phyloP scores from a whole-genome alignment of 2,888 invertebrate genomes.

The Creontiades dilutus region DNA sequence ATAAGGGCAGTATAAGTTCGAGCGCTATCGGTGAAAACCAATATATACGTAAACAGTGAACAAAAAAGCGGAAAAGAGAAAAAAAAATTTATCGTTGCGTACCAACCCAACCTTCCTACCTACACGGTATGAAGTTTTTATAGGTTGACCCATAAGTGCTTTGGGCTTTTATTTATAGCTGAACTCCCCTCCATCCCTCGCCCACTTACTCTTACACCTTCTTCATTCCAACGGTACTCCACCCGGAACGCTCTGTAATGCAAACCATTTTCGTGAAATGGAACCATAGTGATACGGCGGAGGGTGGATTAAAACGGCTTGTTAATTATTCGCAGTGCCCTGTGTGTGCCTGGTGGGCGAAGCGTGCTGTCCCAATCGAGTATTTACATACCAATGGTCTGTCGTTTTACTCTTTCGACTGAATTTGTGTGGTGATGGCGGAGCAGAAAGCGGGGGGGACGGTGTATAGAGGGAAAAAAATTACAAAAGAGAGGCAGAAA shows the following conservation, averaged over 20 bases:
- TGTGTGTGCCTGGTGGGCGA: constrained; percentile 5
- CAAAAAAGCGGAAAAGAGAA: background rate
- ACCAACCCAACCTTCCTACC: background rate
- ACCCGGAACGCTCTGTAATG: constrained; percentile 9
- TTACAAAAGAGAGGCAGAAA: too few species aligned
- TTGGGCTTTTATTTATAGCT: background rate
- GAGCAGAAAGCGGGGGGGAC: too few species aligned
- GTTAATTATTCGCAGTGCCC: constrained; percentile 20
- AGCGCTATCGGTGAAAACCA: background rate
- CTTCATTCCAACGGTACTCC: background rate
- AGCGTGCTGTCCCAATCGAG: constrained; percentile 17
- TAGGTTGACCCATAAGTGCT: constrained; percentile 29
- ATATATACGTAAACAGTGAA: background rate
- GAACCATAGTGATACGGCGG: constrained; percentile 17
- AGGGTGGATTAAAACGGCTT: constrained; percentile 33
- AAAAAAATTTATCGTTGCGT: constrained; percentile 7
- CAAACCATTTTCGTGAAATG: constrained; percentile 23
- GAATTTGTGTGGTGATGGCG: background rate
- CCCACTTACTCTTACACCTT: background rate
- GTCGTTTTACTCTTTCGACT: constrained; percentile 24
- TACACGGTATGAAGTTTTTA: constrained; percentile 14
- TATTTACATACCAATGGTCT: constrained; percentile 39
- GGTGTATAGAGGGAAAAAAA: too few species aligned
- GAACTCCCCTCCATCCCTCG: background rate
- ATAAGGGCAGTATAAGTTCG: background rate